phyloP scores from a whole-genome alignment of 37 sponge, comb jelly and placozoan species.

The Petrosia ficiformis region DNA sequence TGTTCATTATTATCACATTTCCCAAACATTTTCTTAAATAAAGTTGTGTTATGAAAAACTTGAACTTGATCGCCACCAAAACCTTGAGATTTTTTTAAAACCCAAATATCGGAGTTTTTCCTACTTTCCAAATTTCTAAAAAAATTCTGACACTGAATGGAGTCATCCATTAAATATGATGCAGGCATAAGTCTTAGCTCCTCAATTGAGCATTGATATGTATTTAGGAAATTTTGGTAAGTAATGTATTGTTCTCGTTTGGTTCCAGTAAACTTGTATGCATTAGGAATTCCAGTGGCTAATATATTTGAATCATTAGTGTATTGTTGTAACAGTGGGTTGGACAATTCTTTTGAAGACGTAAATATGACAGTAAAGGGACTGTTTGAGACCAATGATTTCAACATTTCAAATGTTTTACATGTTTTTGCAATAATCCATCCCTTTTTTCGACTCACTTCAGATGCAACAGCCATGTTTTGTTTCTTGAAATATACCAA shows the following conservation, averaged over 20 bases:
- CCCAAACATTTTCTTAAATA: conserved; percentile 36
- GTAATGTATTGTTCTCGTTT: conserved; percentile 63
- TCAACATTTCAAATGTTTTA: not conserved
- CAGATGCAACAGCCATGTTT: conserved; percentile 33
- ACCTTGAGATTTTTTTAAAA: conserved; percentile 68
- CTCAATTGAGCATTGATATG: conserved; percentile 58
- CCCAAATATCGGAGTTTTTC: conserved; percentile 51
- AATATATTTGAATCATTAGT: conserved; percentile 27
- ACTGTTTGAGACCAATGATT: not conserved
- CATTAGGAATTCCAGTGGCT: conserved; percentile 32
- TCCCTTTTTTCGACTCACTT: not conserved
- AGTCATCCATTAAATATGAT: conserved; percentile 54
- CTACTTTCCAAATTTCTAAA: conserved; percentile 39
- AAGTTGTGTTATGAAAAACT: conserved; percentile 25
- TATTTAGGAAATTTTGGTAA: conserved; percentile 18
- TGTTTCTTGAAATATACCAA: conserved; percentile 54
- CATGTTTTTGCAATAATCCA: conserved; percentile 21
- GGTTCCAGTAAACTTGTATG: conserved; percentile 64
- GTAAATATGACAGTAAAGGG: conserved; percentile 28
- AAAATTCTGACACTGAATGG: conserved; percentile 48
- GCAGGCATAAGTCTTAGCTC: conserved; percentile 56
- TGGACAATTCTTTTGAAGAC: conserved; percentile 20
- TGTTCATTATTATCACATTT: conserved; percentile 22
- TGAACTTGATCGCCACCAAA: conserved; percentile 75
- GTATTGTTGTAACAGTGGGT: conserved; percentile 7